Conservation (phyloP, 2,113 vertebrate species). For the Stegostoma tigrinum region DNA sequence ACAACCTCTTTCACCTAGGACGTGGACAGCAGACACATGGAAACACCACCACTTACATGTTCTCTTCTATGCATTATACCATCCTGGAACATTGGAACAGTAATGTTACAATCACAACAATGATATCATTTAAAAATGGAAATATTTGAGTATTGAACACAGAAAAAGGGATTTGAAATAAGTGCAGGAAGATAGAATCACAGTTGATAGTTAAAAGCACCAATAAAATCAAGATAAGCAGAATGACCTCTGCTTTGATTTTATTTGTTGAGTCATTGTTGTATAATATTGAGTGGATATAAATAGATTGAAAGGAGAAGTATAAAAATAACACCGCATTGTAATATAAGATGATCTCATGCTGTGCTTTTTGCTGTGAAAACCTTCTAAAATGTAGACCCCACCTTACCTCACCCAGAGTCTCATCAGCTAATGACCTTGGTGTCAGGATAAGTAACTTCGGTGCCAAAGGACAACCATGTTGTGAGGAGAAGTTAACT, state of each 20-base stretch:
- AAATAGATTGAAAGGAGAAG: not conserved
- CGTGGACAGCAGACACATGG: too few relatives aligned
- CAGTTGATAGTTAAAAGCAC: too few relatives aligned
- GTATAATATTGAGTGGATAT: not conserved
- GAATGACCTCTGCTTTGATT: not conserved
- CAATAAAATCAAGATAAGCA: too few relatives aligned
- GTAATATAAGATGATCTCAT: not conserved
- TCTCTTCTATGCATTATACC: too few relatives aligned
- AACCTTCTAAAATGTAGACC: not conserved
- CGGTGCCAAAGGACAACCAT: not conserved
- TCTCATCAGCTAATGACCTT: not conserved
- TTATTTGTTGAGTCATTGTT: not conserved
- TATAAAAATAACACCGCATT: not conserved
- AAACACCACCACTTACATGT: too few relatives aligned
- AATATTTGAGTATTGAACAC: too few relatives aligned
- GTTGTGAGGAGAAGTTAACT: not conserved
- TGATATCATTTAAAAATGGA: too few relatives aligned
- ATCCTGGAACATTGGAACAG: too few relatives aligned
- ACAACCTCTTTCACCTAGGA: too few relatives aligned
- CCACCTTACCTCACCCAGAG: too few relatives aligned
- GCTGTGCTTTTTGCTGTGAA: not conserved
- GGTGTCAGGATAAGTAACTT: not conserved
- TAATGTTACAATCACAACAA: too few relatives aligned
- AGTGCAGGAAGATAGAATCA: not conserved
- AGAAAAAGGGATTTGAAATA: too few relatives aligned